Evolutionary conservation across 2,113 vertebrate genomes (phyloP).

Genomic region (Ornithorhynchus anatinus): DNA sequence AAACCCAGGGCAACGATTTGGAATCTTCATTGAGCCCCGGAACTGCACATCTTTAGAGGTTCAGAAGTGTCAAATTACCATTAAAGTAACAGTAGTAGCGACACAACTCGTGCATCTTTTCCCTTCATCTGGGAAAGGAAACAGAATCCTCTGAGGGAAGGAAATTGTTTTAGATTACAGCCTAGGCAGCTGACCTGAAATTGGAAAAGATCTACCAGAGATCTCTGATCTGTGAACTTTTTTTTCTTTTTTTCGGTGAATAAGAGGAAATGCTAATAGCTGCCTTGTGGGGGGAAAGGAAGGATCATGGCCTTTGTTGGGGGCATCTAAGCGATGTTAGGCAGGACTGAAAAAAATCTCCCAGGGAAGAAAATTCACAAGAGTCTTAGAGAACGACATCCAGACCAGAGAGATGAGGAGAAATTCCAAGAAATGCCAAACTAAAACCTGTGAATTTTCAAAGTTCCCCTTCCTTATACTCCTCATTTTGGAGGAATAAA

Average conservation of each 20-base stretch:
- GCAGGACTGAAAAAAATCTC: constrained; percentile 17
- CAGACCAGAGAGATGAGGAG: constrained; percentile 46
- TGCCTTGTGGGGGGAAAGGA: neutral
- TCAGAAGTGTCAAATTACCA: no score
- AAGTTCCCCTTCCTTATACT: constrained; percentile 24
- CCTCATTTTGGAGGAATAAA: constrained; percentile 9
- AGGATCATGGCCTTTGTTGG: no score
- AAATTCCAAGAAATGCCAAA: constrained; percentile 40
- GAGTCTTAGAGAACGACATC: constrained; percentile 43
- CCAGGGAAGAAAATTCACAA: constrained; percentile 46
- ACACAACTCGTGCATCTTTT: neutral
- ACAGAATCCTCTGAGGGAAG: constrained; percentile 9
- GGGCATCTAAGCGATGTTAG: constrained; percentile 1
- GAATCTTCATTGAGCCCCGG: no score
- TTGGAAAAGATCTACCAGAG: no score
- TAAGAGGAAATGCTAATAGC: neutral
- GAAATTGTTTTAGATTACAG: neutral
- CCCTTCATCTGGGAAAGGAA: constrained; percentile 13
- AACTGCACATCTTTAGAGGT: no score
- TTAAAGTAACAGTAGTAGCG: neutral
- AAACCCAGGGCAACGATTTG: no score
- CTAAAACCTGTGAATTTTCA: constrained; percentile 35
- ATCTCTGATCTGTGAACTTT: no score
- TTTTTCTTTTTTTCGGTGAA: no score
- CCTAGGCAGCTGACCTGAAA: no score